Evolutionary conservation across 2,888 invertebrate genomes (phyloP).

Genomic region (Pharmacophagus antenor): DNA sequence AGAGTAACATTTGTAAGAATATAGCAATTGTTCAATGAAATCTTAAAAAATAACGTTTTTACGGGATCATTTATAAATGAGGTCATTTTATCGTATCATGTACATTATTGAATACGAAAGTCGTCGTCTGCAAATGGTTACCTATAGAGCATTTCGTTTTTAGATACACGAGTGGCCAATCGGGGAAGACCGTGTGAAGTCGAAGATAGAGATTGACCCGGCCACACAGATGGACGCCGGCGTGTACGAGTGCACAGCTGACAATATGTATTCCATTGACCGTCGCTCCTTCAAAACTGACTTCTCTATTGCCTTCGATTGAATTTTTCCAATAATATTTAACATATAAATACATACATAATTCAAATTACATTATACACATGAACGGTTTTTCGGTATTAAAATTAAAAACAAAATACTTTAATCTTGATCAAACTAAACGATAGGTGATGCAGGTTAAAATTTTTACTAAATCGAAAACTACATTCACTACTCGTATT

Average conservation of each 20-base stretch:
- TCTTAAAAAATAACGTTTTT: too few relatives aligned
- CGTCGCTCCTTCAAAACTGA: conserved; percentile 95
- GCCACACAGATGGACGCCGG: conserved; percentile 98
- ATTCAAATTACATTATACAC: too few relatives aligned
- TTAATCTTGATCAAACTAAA: too few relatives aligned
- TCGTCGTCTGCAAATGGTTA: too few relatives aligned
- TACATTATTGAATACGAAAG: neutral
- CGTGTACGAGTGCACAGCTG: conserved; percentile 96
- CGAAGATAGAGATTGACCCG: conserved; percentile 96
- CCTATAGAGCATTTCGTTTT: conserved; percentile 30
- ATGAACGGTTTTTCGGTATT: too few relatives aligned
- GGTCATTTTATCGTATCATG: neutral
- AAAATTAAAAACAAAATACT: too few relatives aligned
- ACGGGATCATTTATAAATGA: too few relatives aligned
- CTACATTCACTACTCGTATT: too few relatives aligned
- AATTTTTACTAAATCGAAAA: too few relatives aligned
- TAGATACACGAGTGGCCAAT: conserved; percentile 95
- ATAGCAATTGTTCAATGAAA: too few relatives aligned
- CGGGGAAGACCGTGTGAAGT: conserved; percentile 90
- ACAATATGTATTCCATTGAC: conserved; percentile 96
- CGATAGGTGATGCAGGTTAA: too few relatives aligned
- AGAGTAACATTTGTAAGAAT: too few relatives aligned
- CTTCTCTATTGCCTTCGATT: conserved; percentile 94
- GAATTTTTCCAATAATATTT: conserved; percentile 38
- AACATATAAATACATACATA: neutral